A percentile compares a stretch with the other conserved stretches of the same genome.
phyloP scores from a whole-genome alignment of 2,888 invertebrate genomes.

The Coecobrya sp. region DNA sequence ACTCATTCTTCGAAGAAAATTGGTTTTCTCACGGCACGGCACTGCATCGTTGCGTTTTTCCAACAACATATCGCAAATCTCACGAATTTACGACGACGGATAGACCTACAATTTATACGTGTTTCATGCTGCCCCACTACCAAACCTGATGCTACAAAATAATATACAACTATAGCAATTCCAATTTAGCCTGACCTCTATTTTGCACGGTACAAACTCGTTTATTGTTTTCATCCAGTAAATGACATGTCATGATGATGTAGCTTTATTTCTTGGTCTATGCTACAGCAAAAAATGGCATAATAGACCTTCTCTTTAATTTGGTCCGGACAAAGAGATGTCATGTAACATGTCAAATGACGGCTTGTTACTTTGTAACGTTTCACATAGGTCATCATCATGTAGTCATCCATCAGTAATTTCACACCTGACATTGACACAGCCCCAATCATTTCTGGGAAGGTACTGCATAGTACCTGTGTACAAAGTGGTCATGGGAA shows the following conservation, averaged over 20 bases:
- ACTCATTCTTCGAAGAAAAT: conserved; percentile 29
- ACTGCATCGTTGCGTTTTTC: background rate
- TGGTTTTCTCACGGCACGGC: conserved; percentile 34
- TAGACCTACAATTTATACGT: background rate
- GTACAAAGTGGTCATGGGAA: background rate
- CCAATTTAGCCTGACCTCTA: conserved; percentile 42
- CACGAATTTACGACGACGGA: too few relatives aligned
- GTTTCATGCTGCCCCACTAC: conserved; percentile 11
- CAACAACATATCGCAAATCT: background rate
- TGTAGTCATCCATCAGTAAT: background rate
- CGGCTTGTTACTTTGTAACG: background rate
- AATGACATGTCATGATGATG: conserved; percentile 18
- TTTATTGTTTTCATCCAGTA: background rate
- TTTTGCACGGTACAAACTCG: conserved; percentile 50
- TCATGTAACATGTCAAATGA: conserved; percentile 17
- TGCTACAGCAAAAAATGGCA: background rate
- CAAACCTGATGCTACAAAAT: background rate
- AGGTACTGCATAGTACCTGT: background rate
- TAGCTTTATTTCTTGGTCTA: background rate
- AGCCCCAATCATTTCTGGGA: background rate
- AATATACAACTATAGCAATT: background rate
- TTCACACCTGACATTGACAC: too few relatives aligned
- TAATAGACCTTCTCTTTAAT: background rate
- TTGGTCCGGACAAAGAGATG: background rate
- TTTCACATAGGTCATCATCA: background rate